Base-by-base conservation (phyloP, 2,113 vertebrate genomes). In the Melanocharis versteri region DNA sequence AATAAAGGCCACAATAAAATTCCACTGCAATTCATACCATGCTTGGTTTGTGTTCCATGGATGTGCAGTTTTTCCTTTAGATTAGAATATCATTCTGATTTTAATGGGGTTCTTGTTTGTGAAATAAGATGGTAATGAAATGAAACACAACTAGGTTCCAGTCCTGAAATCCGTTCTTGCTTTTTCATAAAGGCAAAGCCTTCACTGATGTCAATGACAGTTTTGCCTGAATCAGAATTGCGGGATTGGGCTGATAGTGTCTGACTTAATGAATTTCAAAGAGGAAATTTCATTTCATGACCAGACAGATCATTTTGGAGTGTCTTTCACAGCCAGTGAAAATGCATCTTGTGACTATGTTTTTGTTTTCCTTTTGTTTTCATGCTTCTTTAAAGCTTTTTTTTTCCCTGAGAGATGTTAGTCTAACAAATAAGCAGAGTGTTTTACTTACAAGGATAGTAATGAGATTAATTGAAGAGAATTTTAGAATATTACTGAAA, bases 241-340 rank as follows among this genome's bases (percentile, higher is more conserved):
- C 35, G 57, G 81, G 39, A 89, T 19, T 78, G 81, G 83, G 83
- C 40, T 92, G 77, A 93, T 84, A 68, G 65, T 95, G 95, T 96
- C 95, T 78, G 54, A 78, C 83, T 87, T 95, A 92, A 97, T 94
- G 94, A 94, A 87, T 94, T 95, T 94, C 93, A 96, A 94, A 87
- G 56, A 61, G 56, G 18, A 83, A 90, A 60, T 71, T 91, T 92
- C 33, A 35, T 94, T 94, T 92, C 45, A 16, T 94, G 93, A 94
- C 93, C 83, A 94, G 93, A 87, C 83, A 94, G 80, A 87, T 94
- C 21, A 81, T 70, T 96, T 94, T 95, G 57, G 61, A 91, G 37
- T 2, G 3, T 84, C 89, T 92, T 86, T 93, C 81, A 75, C 77
- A 79, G 95, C 60, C 48, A 84, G 28, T 79, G 28, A 58, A 91